A percentile compares a stretch with the other conserved stretches of the same genome.
Evolutionary conservation across 2,113 vertebrate species (phyloP).

Genomic region (Mastomys coucha): DNA sequence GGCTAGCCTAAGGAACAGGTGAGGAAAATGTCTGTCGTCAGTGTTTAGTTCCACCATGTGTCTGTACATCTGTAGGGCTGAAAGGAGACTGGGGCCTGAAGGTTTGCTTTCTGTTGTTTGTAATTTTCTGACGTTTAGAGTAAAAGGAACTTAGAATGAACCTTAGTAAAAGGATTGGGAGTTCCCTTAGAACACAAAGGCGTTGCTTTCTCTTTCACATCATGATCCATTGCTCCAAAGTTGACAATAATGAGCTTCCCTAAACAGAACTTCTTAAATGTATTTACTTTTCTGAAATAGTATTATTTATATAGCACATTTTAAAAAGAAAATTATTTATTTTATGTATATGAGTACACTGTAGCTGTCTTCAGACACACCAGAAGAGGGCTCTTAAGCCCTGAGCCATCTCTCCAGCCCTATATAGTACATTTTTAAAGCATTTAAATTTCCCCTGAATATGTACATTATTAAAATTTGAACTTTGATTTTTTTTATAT

Average conservation of each 20-base stretch:
- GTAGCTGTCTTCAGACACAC: too few species aligned
- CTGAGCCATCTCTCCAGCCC: too few species aligned
- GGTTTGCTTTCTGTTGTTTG: not conserved
- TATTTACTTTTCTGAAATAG: not conserved
- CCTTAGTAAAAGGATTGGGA: not conserved
- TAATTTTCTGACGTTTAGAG: slow-evolving; percentile 9
- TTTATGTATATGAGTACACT: too few species aligned
- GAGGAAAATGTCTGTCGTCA: not conserved
- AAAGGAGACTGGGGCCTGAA: slow-evolving; percentile 9
- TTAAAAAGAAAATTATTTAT: not conserved
- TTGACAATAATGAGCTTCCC: slow-evolving; percentile 34
- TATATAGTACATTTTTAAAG: slow-evolving; percentile 6
- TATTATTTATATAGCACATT: not conserved
- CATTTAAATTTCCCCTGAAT: not conserved
- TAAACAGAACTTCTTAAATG: slow-evolving; percentile 41
- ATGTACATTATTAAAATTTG: not conserved
- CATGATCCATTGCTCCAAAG: not conserved
- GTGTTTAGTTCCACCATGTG: not conserved
- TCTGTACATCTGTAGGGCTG: not conserved
- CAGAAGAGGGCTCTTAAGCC: too few species aligned
- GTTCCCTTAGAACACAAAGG: not conserved
- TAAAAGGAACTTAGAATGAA: slow-evolving; percentile 32
- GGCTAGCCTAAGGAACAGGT: not conserved
- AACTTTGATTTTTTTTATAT: slow-evolving; percentile 31
- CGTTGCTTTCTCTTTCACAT: not conserved